phyloP scores from a whole-genome alignment of 64 coral and sea anemone genomes.

The Pachyseris speciosa region DNA sequence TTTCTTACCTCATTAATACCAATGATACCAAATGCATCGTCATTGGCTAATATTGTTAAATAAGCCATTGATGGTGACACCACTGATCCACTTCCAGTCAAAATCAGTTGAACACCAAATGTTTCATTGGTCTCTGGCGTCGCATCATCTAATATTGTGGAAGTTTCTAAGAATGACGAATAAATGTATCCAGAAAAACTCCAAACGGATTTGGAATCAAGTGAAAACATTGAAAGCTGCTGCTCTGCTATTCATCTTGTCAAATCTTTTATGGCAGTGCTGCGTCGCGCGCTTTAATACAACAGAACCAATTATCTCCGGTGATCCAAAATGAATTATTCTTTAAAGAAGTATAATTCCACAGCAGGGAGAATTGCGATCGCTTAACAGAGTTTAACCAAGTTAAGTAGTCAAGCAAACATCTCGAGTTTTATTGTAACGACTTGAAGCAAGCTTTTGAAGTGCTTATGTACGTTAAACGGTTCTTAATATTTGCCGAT shows the following conservation, averaged over 20 bases:
- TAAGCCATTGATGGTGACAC: slow-evolving; percentile 41
- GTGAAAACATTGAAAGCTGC: not conserved
- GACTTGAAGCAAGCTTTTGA: not conserved
- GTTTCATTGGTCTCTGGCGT: slow-evolving; percentile 94
- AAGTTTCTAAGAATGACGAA: too few species aligned
- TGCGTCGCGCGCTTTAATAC: not conserved
- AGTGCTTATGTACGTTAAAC: not conserved
- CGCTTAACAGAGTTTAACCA: not conserved
- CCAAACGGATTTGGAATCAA: too few species aligned
- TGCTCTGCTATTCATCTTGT: not conserved
- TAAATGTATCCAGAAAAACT: too few species aligned
- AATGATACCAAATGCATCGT: slow-evolving; percentile 89
- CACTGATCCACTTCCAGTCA: slow-evolving; percentile 12
- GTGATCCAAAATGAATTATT: not conserved
- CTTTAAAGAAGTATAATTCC: not conserved
- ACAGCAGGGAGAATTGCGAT: not conserved
- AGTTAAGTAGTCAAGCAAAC: not conserved
- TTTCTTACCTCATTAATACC: slow-evolving; percentile 80
- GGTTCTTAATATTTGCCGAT: not conserved
- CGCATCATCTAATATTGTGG: slow-evolving; percentile 58
- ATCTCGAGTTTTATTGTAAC: not conserved
- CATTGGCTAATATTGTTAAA: slow-evolving; percentile 81
- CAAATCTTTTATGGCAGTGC: not conserved
- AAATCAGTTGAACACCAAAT: slow-evolving; percentile 64
- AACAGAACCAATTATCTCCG: not conserved